Evolutionary conservation across 2,888 invertebrate species (phyloP).

Genomic region (Tiliacea citrago): DNA sequence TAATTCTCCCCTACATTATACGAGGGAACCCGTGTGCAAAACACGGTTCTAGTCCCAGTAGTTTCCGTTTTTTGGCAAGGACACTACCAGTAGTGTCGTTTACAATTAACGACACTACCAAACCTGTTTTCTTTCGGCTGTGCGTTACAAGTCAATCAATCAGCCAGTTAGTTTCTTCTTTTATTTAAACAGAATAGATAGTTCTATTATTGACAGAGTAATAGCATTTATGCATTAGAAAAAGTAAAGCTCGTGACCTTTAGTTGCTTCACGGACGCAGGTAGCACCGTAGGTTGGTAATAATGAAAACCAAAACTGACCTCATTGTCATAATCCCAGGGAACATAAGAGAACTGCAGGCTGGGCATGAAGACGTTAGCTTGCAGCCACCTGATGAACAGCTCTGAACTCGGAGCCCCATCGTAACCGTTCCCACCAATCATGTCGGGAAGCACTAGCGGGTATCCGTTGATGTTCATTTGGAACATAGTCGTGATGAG

Average conservation of each 20-base stretch:
- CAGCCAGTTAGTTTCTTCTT: too few relatives aligned
- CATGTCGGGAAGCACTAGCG: slow-evolving; percentile 94
- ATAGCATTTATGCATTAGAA: too few relatives aligned
- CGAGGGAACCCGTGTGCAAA: too few relatives aligned
- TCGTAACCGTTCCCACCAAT: slow-evolving; percentile 92
- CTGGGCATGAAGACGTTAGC: slow-evolving; percentile 94
- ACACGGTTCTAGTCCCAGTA: too few relatives aligned
- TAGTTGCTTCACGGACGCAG: neutral
- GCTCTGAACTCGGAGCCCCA: slow-evolving; percentile 89
- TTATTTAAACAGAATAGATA: too few relatives aligned
- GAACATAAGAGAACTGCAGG: slow-evolving; percentile 94
- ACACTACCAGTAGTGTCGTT: too few relatives aligned
- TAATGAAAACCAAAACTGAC: slow-evolving; percentile 61
- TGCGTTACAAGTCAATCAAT: too few relatives aligned
- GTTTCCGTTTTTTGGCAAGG: too few relatives aligned
- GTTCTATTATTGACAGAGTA: too few relatives aligned
- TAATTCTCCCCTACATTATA: too few relatives aligned
- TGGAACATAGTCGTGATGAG: slow-evolving; percentile 93
- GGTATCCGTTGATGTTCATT: slow-evolving; percentile 92
- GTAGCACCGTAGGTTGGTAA: neutral
- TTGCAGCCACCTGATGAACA: slow-evolving; percentile 94
- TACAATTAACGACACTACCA: too few relatives aligned
- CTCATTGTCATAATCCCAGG: slow-evolving; percentile 94
- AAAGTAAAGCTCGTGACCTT: neutral
- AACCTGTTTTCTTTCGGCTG: too few relatives aligned